These are phyloP conservation scores for Sycophila texana DNA, from an alignment of 2,888 invertebrate species.

Conservation along the genomic window DNA sequence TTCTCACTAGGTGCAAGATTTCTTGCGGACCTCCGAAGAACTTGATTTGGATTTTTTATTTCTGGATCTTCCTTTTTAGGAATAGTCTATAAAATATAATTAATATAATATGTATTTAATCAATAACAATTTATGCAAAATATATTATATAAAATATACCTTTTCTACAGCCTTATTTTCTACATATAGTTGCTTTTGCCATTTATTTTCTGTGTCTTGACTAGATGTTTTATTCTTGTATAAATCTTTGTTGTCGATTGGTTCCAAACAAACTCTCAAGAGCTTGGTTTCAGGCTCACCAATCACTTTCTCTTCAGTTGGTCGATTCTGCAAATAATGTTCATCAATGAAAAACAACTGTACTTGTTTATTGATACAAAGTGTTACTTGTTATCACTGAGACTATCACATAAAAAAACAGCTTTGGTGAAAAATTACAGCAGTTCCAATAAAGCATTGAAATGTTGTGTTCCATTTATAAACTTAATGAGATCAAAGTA, in stretches of 20 bases:
- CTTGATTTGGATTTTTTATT: conserved; percentile 1
- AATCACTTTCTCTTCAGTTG: neutral
- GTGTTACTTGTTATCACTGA: neutral
- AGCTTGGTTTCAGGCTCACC: conserved; percentile 23
- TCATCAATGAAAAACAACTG: neutral
- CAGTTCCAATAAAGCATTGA: neutral
- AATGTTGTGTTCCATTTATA: neutral
- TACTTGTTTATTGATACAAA: conserved; percentile 1
- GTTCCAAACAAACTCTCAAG: conserved; percentile 20
- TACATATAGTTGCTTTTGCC: neutral
- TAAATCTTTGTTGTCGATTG: conserved; percentile 2
- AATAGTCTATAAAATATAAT: conserved; percentile 2
- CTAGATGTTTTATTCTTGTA: too few relatives aligned
- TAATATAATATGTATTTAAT: neutral
- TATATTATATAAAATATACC: neutral
- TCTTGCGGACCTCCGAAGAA: conserved; percentile 61
- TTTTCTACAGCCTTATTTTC: neutral
- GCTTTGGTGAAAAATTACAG: too few relatives aligned
- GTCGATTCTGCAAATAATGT: conserved; percentile 18
- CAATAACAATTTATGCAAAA: neutral
- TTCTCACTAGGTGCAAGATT: conserved; percentile 61
- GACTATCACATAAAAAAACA: neutral
- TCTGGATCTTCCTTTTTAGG: neutral
- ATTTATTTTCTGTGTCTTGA: neutral
- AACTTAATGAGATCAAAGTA: neutral